Evolutionary conservation across 2,113 vertebrate species (phyloP).

Genomic region (Pseudois nayaur): DNA sequence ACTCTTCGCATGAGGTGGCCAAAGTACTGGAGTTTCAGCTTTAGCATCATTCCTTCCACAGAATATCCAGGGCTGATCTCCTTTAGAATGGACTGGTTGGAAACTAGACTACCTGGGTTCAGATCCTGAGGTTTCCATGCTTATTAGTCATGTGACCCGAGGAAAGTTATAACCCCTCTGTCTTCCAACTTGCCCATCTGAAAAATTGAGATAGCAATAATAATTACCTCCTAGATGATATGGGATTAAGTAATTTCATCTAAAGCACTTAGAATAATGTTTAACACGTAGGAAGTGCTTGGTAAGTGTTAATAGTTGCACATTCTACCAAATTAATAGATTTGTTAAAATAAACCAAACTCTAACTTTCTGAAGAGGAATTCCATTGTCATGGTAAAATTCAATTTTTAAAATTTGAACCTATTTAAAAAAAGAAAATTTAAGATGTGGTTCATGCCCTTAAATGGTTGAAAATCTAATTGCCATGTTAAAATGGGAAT

Average conservation of each 20-base stretch:
- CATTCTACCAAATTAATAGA: background rate
- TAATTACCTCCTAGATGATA: background rate
- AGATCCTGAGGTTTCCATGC: background rate
- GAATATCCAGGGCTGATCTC: too few relatives aligned
- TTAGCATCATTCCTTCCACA: too few relatives aligned
- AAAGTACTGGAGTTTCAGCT: too few relatives aligned
- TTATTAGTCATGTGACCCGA: background rate
- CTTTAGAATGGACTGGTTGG: too few relatives aligned
- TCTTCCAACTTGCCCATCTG: background rate
- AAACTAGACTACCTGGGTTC: background rate
- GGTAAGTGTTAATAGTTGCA: background rate
- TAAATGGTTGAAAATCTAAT: background rate
- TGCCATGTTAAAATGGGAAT: background rate
- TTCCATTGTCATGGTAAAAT: background rate
- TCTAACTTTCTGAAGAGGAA: conserved; percentile 2
- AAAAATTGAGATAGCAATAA: background rate
- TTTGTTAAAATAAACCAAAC: background rate
- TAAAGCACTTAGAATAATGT: background rate
- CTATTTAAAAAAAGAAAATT: background rate
- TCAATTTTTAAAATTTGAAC: background rate
- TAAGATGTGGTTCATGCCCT: background rate
- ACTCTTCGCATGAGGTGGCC: too few relatives aligned
- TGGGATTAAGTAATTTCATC: background rate
- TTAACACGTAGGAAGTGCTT: background rate
- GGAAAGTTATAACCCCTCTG: background rate